Conservation (phyloP, 2,888 invertebrate genomes). For the Prosopocoilus inquinatus region DNA sequence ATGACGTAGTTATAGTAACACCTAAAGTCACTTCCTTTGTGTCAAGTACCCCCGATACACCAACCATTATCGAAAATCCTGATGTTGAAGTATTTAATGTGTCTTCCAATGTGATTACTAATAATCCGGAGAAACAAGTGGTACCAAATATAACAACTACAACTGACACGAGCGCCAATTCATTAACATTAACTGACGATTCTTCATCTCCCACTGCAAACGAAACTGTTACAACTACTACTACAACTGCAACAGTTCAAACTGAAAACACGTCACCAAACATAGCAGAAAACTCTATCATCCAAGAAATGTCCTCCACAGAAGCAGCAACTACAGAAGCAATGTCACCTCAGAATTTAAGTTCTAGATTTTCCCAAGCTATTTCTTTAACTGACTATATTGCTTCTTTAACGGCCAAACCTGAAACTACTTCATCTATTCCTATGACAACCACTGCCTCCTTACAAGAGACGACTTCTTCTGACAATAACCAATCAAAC, state of each 20-base stretch:
- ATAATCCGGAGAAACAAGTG: slow-evolving; percentile 5
- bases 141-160: background rate
- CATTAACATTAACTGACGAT: background rate
- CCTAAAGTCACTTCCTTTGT: slow-evolving; percentile 36
- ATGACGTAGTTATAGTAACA: slow-evolving; percentile 41
- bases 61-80: slow-evolving; percentile 7
- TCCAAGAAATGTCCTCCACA: background rate
- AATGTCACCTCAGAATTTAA: background rate
- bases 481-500: background rate
- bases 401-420: slow-evolving; percentile 17
- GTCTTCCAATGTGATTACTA: slow-evolving; percentile 6
- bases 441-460: slow-evolving; percentile 7
- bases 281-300: background rate
- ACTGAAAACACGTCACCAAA: background rate
- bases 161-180: background rate
- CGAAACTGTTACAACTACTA: background rate
- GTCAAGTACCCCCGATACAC: slow-evolving; percentile 7
- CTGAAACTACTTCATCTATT: slow-evolving; percentile 11
- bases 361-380: slow-evolving; percentile 17
- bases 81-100: slow-evolving; percentile 28
- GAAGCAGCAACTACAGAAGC: slow-evolving; percentile 26
- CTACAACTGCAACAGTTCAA: background rate
- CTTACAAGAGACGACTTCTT: slow-evolving; percentile 9
- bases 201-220: too few species aligned
- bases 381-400: slow-evolving; percentile 29